phyloP scores from a whole-genome alignment of 53 echinoderm and acorn worm genomes.

The Echinometra lucunter region DNA sequence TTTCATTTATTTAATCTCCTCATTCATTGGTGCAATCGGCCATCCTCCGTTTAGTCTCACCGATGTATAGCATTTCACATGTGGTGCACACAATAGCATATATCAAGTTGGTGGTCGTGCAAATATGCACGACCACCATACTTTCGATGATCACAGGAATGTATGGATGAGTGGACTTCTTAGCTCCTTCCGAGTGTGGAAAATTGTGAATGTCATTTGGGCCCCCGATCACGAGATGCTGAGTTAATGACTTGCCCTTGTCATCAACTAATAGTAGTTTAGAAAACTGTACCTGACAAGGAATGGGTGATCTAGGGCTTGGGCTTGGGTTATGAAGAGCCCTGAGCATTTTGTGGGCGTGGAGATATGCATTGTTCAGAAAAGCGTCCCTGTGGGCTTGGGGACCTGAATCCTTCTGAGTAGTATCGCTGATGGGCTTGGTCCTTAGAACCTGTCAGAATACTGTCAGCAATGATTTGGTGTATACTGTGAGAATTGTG shows the following conservation, averaged over 20 bases:
- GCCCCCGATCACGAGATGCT: neutral
- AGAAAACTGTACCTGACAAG: neutral
- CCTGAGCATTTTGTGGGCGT: neutral
- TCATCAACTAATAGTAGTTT: conserved; percentile 15
- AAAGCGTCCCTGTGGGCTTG: neutral
- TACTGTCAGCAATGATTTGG: neutral
- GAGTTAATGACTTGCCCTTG: neutral
- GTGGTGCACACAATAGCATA: too few relatives aligned
- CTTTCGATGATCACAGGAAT: conserved; percentile 12
- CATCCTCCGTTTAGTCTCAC: too few relatives aligned
- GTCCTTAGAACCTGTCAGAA: neutral
- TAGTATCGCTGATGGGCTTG: neutral
- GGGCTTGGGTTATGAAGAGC: neutral
- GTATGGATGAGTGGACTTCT: neutral
- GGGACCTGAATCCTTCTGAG: neutral
- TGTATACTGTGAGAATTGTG: neutral
- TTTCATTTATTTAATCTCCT: too few relatives aligned
- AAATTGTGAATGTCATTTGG: neutral
- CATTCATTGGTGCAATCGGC: too few relatives aligned
- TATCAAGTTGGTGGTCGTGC: too few relatives aligned
- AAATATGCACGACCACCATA: too few relatives aligned
- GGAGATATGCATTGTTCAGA: neutral
- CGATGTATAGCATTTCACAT: too few relatives aligned
- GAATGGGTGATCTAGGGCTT: neutral
- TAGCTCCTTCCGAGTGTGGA: neutral